Evolutionary conservation across 2,888 invertebrate species (phyloP), one percentile per base, ranked within the genome.

Genomic region (Rhimphoctona megacephalus): DNA sequence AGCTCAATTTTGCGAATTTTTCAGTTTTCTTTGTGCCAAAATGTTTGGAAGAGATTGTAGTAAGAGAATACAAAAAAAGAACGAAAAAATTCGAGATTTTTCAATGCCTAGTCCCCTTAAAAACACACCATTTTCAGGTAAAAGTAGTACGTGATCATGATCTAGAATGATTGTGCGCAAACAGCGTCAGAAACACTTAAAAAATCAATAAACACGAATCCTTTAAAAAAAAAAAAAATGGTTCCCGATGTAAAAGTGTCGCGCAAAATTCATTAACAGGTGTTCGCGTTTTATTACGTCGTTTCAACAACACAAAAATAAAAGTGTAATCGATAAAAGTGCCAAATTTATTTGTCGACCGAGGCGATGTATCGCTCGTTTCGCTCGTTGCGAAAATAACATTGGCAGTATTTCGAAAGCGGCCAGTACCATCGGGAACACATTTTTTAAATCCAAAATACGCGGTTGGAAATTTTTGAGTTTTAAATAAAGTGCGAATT

Each of bases 311-410:
- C 22, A 39, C 39, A 67, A n/a, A 67, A 39, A 39, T 67, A 39
- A 39, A 67, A 67, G n/a, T 67, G 67, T n/a, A 36, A 39, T 67
- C 39, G 39, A 67, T 39, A 67, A 67, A 39, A 67, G 36, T 67
- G 67, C 22, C 67, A 67, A 36, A 22, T 39, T 67, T 67, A 67
- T 67, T 39, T 67, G 22, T 67, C 67, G 39, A n/a, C 22, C 36
- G 36, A 39, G 2, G 39, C n/a, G n/a, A 39, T 39, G 39, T 67
- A 22, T 39, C 67, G 33, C 2, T 14, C 43, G 43, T 19, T 67
- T n/a, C n/a, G 30, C 7, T 14, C 30, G 61, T 61, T 61, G 61
- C 30, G 7, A 61, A 61, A 61, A 61, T 61, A 61, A 30, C 17
- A 7, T 61, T 30, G 30, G 30, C 61, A 30, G 61, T 61, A 61